Evolutionary conservation across 1,140 invertebrate species (phyloP).

Genomic region (Aphidius ervi): DNA sequence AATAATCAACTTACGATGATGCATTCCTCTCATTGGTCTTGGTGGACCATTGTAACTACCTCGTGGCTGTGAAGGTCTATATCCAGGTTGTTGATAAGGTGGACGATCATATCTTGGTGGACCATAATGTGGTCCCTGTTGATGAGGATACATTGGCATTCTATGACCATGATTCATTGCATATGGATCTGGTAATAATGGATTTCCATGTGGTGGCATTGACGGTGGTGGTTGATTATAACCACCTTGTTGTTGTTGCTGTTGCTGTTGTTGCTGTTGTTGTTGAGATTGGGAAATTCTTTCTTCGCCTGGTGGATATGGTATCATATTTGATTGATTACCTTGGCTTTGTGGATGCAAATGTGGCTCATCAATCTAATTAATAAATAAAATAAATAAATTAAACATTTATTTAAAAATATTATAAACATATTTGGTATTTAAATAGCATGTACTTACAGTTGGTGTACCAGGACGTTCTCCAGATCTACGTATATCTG

Average conservation of each 20-base stretch:
- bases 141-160: conserved; percentile 49
- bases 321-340: conserved; percentile 41
- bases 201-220: conserved; percentile 41
- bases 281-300: conserved; percentile 37
- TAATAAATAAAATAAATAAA: conserved; percentile 11
- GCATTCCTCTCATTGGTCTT: conserved; percentile 47
- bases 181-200: conserved; percentile 47
- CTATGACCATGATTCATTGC: conserved; percentile 36
- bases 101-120: conserved; percentile 45
- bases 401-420: background rate
- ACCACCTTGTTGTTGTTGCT: background rate
- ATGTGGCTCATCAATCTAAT: conserved; percentile 49
- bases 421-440: too few species aligned
- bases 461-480: conserved; percentile 69
- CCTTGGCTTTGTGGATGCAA: conserved; percentile 36
- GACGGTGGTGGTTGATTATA: conserved; percentile 46
- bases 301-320: conserved; percentile 50
- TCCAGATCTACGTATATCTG: conserved; percentile 50
- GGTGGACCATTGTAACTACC: conserved; percentile 46
- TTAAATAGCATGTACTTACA: conserved; percentile 53
- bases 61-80: conserved; percentile 41
- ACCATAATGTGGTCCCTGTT: conserved; percentile 49
- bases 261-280: conserved; percentile 24
- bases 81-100: conserved; percentile 42
- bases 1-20: conserved; percentile 39